phyloP scores from a whole-genome alignment of 2,113 vertebrate species.

The Plecotus auritus region DNA sequence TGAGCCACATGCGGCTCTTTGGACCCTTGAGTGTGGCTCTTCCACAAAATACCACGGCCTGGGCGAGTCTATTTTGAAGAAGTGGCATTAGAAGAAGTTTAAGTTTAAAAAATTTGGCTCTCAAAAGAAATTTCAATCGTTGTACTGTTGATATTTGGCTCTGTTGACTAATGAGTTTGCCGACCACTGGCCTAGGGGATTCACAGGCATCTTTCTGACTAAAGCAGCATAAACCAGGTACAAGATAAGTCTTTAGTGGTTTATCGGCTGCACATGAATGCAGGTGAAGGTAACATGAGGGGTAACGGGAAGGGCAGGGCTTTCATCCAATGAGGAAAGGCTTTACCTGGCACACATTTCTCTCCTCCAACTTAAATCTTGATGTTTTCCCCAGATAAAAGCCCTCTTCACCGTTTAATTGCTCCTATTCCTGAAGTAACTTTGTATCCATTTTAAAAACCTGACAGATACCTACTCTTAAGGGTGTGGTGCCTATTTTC shows the following conservation, averaged over 20 bases:
- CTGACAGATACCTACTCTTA: not conserved
- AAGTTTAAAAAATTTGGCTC: too few relatives aligned
- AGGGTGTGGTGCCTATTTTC: not conserved
- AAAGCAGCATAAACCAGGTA: not conserved
- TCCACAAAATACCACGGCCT: too few relatives aligned
- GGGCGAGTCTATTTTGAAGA: too few relatives aligned
- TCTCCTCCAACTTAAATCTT: not conserved
- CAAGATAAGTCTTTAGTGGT: not conserved
- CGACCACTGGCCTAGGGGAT: not conserved
- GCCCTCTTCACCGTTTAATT: not conserved
- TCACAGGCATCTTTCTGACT: not conserved
- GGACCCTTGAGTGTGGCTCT: too few relatives aligned
- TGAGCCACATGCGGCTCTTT: too few relatives aligned
- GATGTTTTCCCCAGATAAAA: not conserved
- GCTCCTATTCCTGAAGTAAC: not conserved
- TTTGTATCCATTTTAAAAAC: constrained; percentile 6
- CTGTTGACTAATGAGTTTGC: too few relatives aligned
- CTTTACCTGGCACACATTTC: not conserved
- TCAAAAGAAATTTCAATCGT: too few relatives aligned
- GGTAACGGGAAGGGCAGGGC: not conserved
- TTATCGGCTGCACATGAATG: accelerated
- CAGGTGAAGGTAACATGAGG: accelerated
- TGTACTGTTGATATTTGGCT: too few relatives aligned
- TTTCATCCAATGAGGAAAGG: not conserved
- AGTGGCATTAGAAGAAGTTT: too few relatives aligned